These are phyloP conservation scores for Dipodomys ordii DNA, from an alignment of 2,113 vertebrate genomes.

Conservation along the genomic window DNA sequence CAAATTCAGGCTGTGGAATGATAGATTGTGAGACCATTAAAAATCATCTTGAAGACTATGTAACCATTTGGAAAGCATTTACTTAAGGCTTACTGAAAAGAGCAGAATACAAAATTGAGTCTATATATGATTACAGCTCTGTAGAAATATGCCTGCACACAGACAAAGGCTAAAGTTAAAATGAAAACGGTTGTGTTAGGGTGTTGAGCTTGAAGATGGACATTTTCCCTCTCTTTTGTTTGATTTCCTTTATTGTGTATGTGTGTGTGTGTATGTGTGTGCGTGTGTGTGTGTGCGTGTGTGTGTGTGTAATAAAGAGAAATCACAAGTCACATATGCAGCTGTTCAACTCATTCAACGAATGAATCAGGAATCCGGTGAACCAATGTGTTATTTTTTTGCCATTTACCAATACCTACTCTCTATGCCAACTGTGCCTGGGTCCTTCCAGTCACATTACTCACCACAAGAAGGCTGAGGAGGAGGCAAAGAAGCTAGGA, in stretches of 20 bases:
- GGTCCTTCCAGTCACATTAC: background rate
- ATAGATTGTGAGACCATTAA: slow-evolving; percentile 63
- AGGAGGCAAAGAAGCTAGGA: background rate
- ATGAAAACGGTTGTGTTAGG: slow-evolving; percentile 71
- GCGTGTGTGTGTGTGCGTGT: background rate
- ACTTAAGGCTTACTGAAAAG: slow-evolving; percentile 75
- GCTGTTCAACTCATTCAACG: slow-evolving; percentile 50
- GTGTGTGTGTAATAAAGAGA: slow-evolving; percentile 46
- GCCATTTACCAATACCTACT: background rate
- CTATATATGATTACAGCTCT: slow-evolving; percentile 56
- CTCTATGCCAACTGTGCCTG: background rate
- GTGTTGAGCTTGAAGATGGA: background rate
- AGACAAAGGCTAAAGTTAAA: slow-evolving; percentile 58
- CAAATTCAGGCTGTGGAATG: slow-evolving; percentile 58
- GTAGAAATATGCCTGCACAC: slow-evolving; percentile 43
- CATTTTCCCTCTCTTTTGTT: slow-evolving; percentile 4
- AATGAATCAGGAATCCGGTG: background rate
- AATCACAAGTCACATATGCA: background rate
- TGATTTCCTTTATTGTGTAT: slow-evolving; percentile 58
- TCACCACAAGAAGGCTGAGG: background rate
- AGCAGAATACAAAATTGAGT: slow-evolving; percentile 69
- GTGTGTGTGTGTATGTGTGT: background rate
- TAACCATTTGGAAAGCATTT: slow-evolving; percentile 76
- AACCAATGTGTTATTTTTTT: background rate
- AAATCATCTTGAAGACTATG: slow-evolving; percentile 61